phyloP scores from a whole-genome alignment of 2,797 vertebrate species.

The Tympanoctomys barrerae region DNA sequence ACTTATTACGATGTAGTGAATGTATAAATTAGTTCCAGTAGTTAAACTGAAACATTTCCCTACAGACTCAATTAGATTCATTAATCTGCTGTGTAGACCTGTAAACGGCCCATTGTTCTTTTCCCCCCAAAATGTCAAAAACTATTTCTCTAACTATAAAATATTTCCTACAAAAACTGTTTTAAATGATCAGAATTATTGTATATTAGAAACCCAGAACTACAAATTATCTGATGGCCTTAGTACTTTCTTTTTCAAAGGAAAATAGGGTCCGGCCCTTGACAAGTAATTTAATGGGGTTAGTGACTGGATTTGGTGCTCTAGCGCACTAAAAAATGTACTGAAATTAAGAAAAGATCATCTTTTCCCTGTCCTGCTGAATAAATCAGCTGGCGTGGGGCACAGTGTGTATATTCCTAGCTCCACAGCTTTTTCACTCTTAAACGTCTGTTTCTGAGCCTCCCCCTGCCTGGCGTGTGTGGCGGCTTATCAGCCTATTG shows the following conservation, averaged over 20 bases:
- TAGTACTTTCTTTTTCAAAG: conserved; percentile 77
- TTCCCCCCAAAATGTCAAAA: conserved; percentile 91
- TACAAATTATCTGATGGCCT: conserved; percentile 86
- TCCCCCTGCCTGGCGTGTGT: background rate
- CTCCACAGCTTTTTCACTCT: background rate
- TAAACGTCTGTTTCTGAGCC: background rate
- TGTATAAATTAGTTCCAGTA: conserved; percentile 99
- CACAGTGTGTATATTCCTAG: background rate
- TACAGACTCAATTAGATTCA: conserved; percentile 98
- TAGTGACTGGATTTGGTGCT: conserved; percentile 60
- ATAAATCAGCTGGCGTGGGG: conserved; percentile 38
- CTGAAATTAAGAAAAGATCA: conserved; percentile 49
- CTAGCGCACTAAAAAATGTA: conserved; percentile 55
- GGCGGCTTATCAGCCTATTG: background rate
- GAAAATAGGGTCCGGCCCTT: conserved; percentile 85
- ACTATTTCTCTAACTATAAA: conserved; percentile 92
- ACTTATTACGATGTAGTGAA: conserved; percentile 98
- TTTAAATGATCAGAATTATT: conserved; percentile 90
- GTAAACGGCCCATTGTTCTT: conserved; percentile 93
- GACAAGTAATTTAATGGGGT: conserved; percentile 84
- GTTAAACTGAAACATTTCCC: conserved; percentile 98
- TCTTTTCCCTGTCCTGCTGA: conserved; percentile 54
- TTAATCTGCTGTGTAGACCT: conserved; percentile 97
- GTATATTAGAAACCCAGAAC: conserved; percentile 86
- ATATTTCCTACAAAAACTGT: conserved; percentile 90